Base-by-base conservation (phyloP, 2,113 vertebrate species). In the Sylvicapra grimmia region DNA sequence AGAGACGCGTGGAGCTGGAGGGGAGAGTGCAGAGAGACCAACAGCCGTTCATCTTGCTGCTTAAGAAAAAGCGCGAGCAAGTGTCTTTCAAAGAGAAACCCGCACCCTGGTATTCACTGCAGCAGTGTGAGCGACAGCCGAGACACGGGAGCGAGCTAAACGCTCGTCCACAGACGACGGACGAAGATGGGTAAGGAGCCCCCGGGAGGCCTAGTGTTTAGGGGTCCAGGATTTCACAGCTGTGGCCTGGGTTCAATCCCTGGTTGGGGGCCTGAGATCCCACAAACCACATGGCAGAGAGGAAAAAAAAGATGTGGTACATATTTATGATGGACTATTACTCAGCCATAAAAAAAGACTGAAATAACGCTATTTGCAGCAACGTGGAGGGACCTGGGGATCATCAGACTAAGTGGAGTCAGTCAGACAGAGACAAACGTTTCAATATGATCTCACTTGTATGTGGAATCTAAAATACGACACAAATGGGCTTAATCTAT, bases 1-100 rank as follows among this genome's bases (percentile, higher is more conserved):
- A 33, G 29, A 59, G 31, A 29, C 1, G 6, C 2, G 8, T 33
- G 6, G 31, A 1, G 51, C 0, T 0, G 51, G 18, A 82, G 31
- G 47, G 49, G 29, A 53, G 29, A 6, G 5, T 3, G 40, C 4
- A 16, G 13, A 49, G 4, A 27, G 18, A n/a, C 77, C 21, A 49
- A 18, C 61, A 16, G 59, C 7, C 8, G 6, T 16, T 33, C 36
- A 47, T 53, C 56, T 25, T 56, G 49, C 94, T 58, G 19, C 59
- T 59, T 21, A 23, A 54, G 59, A 8, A 29, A 40, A 87, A 14
- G 53, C 18, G 6, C 0, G 7, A 21, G 29, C 47, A 33, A 33
- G 25, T 11, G 29, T 12, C 16, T 1, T 33, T 82, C 47, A 6
- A 6, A 33, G 51, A 31, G 47, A 33, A 3, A 10, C 15, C 14